Evolutionary conservation across 2,797 vertebrate genomes (phyloP), one percentile per base, ranked within the genome.

Genomic region (Sciurus carolinensis): DNA sequence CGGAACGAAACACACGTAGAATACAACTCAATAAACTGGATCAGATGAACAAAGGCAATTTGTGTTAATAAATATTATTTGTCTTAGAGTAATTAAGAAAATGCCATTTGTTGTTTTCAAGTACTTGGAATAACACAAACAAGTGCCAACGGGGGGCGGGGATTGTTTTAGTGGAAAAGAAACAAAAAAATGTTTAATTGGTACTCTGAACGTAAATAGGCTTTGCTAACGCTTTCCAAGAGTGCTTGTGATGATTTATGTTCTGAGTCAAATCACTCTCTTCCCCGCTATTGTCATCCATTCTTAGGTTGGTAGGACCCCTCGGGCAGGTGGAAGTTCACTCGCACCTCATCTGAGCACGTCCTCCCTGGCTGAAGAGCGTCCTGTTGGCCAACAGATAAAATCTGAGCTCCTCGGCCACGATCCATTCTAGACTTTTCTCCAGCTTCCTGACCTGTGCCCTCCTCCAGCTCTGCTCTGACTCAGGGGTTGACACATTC

Each of bases 61-160:
- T n/a, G 24, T 67, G 85, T 86, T 93, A 64, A 80, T 93, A 84
- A 94, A 92, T 85, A 90, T 42, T 79, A 87, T 47, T 87, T 86
- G 72, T 79, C 93, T 88, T 83, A 8, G 42, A 24, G 67, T 89
- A 82, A 96, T 95, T 83, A 83, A 94, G 87, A 85, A 95, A 79
- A 72, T 54, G 30, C 66, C 26, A 69, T 87, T 87, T 92, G 94
- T 91, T 97, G 76, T 96, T 95, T 87, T 90, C 81, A 71, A 79
- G 72, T 20, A 52, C 76, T 97, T 50, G 39, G 50, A 83, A 69
- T 39, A 83, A 57, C 69, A 93, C 42, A 71, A 84, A 72, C 59
- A 67, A 76, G 66, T 33, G 11, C 88, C 57, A 52, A 36, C 7
- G 52, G 57, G 73, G 81, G 84, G 91, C 86, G 79, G 82, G 73